Base-by-base conservation (phyloP, 2,113 vertebrate species). In the Silurus asotus region DNA sequence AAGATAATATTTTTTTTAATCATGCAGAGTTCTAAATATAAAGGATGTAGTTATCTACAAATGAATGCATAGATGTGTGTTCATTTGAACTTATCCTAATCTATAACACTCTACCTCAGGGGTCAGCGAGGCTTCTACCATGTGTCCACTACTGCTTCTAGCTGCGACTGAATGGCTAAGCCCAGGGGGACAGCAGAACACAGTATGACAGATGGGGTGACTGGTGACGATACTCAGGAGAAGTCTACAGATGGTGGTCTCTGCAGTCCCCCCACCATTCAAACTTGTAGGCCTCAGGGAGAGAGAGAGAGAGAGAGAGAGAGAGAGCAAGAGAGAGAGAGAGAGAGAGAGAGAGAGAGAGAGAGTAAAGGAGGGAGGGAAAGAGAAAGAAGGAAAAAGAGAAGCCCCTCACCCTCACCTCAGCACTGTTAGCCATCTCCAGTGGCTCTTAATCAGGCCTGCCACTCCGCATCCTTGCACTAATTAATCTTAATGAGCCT, bases 401-500 rank as follows among this genome's bases (percentile, higher is more conserved):
- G 48, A 55, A 77, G 62, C 62, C 19, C 49, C 72, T 83, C 17
- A 11, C 81, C 72, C 80, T 88, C 83, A 90, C 87, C 87, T 85
- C 84, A 87, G 85, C 86, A 84, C 48, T 72, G 81, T 84, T 69
- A 86, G 78, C 82, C 86, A 82, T 84, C 86, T 81, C 85, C 87
- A 88, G 78, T 69, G 80, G 67, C 83, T 89, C 91, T 90, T 89
- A 88, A 89, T 89, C 88, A 90, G 76, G 59, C 28, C 61, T 76
- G 91, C 89, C 86, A 87, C 86, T 92, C 78, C 69, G 89, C 87
- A 92, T 80, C 85, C 82, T 86, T 84, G 88, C 89, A 87, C 93
- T 95, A 94, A 95, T 95, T 94, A 93, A 94, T 94, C 94, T 92
- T 93, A 94, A 94, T 92, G 92, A 94, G 93, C 86, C 90, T 89